Evolutionary conservation across 2,888 invertebrate species (phyloP).

Genomic region (Brachyptera risi): DNA sequence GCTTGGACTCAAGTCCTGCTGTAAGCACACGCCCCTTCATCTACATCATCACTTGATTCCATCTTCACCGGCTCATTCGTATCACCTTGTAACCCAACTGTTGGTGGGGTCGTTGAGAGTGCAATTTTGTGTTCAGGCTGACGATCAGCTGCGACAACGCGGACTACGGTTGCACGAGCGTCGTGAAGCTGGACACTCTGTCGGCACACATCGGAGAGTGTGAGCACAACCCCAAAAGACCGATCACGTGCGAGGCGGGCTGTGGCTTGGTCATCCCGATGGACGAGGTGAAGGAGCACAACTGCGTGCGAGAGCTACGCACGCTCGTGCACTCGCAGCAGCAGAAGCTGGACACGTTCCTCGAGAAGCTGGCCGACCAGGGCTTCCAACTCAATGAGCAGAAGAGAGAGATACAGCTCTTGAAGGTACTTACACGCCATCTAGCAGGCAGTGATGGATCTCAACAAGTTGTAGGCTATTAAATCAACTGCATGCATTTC

Average conservation of each 20-base stretch:
- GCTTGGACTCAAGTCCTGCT: neutral
- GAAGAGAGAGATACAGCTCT: constrained; percentile 78
- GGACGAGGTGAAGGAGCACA: constrained; percentile 91
- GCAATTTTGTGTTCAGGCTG: too few species aligned
- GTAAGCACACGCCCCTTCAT: neutral
- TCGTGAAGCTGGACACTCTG: constrained; percentile 82
- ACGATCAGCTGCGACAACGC: constrained; percentile 90
- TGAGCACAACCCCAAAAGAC: constrained; percentile 90
- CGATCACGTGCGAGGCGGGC: constrained; percentile 88
- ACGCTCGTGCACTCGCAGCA: constrained; percentile 81
- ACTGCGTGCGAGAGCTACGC: constrained; percentile 86
- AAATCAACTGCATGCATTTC: too few species aligned
- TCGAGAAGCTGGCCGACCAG: constrained; percentile 81
- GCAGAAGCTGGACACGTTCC: constrained; percentile 79
- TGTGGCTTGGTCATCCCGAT: constrained; percentile 93
- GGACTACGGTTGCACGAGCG: constrained; percentile 76
- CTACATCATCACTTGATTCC: neutral
- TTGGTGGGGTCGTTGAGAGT: too few species aligned
- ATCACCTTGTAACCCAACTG: too few species aligned
- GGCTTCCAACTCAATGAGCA: constrained; percentile 84
- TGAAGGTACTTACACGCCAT: too few species aligned
- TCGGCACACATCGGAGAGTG: constrained; percentile 87
- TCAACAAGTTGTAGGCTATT: too few species aligned
- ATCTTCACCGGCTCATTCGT: constrained; percentile 38
- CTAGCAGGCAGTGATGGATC: too few species aligned